These are phyloP conservation scores for Agrotis ipsilon DNA, from an alignment of 2,888 invertebrate species.

Conservation along the genomic window DNA sequence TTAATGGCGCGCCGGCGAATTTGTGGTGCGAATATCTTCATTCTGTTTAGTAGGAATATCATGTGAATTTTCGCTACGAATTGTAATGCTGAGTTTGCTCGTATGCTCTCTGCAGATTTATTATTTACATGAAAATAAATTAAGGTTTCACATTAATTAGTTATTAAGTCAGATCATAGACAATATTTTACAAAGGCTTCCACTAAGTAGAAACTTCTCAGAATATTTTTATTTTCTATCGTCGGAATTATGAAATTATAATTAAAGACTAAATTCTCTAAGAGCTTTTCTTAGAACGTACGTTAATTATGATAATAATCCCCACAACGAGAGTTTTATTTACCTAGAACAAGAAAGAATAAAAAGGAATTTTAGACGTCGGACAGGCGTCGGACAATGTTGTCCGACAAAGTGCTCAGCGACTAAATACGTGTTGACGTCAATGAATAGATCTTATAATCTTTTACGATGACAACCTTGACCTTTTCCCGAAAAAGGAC, in stretches of 20 bases:
- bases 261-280: neutral
- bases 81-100: neutral
- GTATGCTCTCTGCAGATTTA: neutral
- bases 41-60: neutral
- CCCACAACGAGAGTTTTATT: neutral
- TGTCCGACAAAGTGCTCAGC: no score
- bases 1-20: slow-evolving; percentile 6
- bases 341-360: neutral
- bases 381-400: no score
- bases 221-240: neutral
- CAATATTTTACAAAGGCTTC: neutral
- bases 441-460: slow-evolving; percentile 1
- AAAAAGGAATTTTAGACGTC: neutral
- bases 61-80: neutral
- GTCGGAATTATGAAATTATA: no score
- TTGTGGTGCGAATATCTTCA: slow-evolving; percentile 1
- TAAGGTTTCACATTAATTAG: neutral
- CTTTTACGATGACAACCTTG: slow-evolving; percentile 23
- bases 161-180: no score
- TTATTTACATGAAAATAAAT: neutral
- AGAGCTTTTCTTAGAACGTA: neutral
- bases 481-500: slow-evolving; percentile 35
- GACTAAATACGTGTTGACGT: neutral
- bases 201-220: neutral
- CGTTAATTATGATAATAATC: neutral